These are phyloP conservation scores for Platycercus adscitus DNA, from an alignment of 2,113 vertebrate genomes.

Conservation along the genomic window DNA sequence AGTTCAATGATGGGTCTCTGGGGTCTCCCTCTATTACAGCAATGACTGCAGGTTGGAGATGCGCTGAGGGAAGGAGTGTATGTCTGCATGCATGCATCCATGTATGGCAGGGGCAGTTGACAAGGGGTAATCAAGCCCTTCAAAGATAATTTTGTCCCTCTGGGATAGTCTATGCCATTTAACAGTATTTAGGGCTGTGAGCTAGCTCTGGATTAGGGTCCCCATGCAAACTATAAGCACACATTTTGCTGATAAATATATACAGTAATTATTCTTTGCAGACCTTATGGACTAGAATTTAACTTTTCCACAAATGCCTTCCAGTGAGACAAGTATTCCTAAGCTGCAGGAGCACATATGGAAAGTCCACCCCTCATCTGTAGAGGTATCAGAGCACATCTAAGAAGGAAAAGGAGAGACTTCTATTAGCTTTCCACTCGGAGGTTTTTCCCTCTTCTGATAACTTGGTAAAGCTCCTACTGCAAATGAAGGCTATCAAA, in stretches of 20 bases:
- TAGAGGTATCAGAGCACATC: neutral
- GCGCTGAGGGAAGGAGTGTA: neutral
- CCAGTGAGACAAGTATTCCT: neutral
- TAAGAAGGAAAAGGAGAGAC: neutral
- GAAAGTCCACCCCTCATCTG: neutral
- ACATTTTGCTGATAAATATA: neutral
- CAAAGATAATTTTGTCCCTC: neutral
- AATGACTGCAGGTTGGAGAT: neutral
- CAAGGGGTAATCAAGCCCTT: neutral
- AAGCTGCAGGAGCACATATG: neutral
- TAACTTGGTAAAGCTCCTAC: neutral
- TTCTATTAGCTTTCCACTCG: neutral
- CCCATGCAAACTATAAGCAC: neutral
- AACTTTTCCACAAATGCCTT: neutral
- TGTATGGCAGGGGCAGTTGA: fast-evolving
- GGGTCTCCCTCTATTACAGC: neutral
- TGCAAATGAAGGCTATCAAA: neutral
- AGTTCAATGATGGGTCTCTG: neutral
- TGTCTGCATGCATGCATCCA: neutral
- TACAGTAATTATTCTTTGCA: neutral
- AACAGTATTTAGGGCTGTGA: neutral
- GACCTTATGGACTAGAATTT: neutral
- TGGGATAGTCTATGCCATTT: neutral
- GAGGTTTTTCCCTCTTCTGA: neutral
- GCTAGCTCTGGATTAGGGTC: neutral